These are phyloP conservation scores for Nipponia nippon DNA, from an alignment of 2,113 vertebrate genomes.

Conservation along the genomic window DNA sequence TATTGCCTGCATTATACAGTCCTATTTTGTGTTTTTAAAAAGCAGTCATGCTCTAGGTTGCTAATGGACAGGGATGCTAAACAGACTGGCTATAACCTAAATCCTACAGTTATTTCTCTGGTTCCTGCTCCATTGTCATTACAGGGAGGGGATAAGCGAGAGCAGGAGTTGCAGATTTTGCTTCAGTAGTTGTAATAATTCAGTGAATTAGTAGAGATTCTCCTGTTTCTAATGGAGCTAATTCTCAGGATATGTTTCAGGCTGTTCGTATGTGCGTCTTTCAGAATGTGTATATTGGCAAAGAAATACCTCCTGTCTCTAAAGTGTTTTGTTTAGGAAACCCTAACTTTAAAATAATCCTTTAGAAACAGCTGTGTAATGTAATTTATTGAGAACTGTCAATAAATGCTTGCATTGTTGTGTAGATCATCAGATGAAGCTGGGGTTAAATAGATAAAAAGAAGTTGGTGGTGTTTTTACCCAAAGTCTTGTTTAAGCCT, in stretches of 20 bases:
- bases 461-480: conserved; percentile 21
- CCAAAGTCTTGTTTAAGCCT: conserved; percentile 36
- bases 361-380: background rate
- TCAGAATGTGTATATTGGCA: background rate
- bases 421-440: background rate
- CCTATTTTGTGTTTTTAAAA: background rate
- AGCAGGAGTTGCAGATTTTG: background rate
- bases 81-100: background rate
- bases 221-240: background rate
- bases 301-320: background rate
- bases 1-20: background rate
- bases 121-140: background rate
- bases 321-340: background rate
- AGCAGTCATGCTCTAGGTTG: background rate
- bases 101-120: background rate
- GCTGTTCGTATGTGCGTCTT: background rate
- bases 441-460: conserved; percentile 60
- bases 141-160: background rate
- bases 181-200: background rate
- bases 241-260: background rate
- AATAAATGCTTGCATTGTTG: background rate
- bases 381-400: background rate
- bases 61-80: background rate
- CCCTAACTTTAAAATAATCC: background rate
- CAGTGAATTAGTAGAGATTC: background rate